Conservation (phyloP, 1,140 invertebrate species). For the Andrena cerasifolii region DNA sequence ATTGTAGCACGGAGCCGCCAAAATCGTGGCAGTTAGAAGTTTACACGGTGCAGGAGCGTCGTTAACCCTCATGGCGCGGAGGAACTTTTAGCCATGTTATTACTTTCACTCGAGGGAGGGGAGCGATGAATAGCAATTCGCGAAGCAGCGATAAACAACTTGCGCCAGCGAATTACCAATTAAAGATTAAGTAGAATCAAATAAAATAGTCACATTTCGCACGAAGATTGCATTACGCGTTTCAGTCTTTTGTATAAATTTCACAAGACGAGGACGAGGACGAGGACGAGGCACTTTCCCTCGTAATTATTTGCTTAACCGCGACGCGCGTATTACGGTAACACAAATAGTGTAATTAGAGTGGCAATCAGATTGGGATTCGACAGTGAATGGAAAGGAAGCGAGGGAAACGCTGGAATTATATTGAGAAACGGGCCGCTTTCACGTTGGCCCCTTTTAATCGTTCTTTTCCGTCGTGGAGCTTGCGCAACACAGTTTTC, state of each 20-base stretch:
- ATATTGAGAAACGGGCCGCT: constrained; percentile 28
- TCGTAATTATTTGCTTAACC: constrained; percentile 7
- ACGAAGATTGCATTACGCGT: too few relatives aligned
- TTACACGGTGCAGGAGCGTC: neutral
- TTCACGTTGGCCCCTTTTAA: constrained; percentile 1
- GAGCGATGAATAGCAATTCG: neutral
- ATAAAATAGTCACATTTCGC: too few relatives aligned
- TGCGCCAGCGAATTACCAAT: neutral
- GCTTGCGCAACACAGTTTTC: neutral
- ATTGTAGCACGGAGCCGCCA: constrained; percentile 26
- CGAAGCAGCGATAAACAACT: neutral
- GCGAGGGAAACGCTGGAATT: neutral
- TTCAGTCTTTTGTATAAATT: constrained; percentile 1
- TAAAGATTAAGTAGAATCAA: too few relatives aligned
- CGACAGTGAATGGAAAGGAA: constrained; percentile 1
- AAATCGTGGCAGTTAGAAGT: constrained; percentile 54
- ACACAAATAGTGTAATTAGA: neutral
- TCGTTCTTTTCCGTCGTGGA: neutral
- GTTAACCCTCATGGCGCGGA: constrained; percentile 25
- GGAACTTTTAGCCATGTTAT: constrained; percentile 11
- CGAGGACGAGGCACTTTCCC: too few relatives aligned
- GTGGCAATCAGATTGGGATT: neutral
- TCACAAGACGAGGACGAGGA: too few relatives aligned
- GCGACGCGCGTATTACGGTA: neutral
- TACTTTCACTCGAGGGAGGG: neutral